phyloP scores from a whole-genome alignment of 2,797 vertebrate genomes.

The Bradypodion pumilum region DNA sequence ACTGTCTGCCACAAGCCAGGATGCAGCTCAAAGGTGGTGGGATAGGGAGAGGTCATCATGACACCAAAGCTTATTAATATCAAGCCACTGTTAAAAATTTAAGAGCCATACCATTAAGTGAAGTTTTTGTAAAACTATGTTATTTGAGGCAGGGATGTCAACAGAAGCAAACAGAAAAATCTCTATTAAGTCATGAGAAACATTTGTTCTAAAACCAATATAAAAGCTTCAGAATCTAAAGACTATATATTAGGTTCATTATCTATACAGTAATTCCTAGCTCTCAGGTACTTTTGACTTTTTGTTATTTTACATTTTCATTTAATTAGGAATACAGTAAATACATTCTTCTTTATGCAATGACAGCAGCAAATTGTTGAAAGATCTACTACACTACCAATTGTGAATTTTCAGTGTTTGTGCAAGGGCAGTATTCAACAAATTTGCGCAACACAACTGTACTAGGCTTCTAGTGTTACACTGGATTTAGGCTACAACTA shows the following conservation, averaged over 20 bases:
- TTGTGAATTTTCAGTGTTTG: no score
- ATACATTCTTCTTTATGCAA: neutral
- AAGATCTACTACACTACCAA: no score
- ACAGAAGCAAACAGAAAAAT: neutral
- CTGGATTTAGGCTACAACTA: neutral
- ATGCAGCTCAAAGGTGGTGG: neutral
- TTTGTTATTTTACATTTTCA: neutral
- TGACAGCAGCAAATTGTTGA: no score
- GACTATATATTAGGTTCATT: neutral
- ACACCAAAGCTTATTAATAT: neutral
- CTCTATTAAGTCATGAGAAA: neutral
- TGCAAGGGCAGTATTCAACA: no score
- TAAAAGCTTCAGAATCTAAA: no score
- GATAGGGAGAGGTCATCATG: no score
- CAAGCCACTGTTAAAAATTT: no score
- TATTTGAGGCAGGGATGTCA: neutral
- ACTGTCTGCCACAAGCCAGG: neutral
- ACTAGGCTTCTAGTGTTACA: no score
- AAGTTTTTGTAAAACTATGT: neutral
- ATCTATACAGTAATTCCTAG: neutral
- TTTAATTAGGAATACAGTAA: neutral
- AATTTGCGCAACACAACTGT: no score
- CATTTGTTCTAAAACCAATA: neutral
- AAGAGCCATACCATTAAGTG: neutral
- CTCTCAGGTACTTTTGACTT: neutral